Conservation (phyloP, 2,888 invertebrate genomes). For the Malthinus flaveolus region DNA sequence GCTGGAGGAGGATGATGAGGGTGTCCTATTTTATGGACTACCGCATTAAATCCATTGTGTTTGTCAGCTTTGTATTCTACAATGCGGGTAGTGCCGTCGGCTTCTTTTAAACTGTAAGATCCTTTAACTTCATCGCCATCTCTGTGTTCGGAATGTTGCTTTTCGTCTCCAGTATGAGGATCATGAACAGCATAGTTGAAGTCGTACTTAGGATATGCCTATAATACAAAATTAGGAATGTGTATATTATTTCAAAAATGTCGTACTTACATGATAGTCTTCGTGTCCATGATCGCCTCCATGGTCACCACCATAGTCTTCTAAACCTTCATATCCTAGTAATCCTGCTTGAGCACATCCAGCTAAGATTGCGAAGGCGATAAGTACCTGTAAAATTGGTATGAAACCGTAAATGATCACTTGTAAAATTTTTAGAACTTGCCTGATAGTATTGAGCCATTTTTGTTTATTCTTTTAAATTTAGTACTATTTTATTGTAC, state of each 20-base stretch:
- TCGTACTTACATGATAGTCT: constrained; percentile 31
- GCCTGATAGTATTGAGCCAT: constrained; percentile 2
- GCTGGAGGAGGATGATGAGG: constrained; percentile 6
- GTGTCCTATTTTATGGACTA: constrained; percentile 60
- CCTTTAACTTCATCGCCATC: constrained; percentile 67
- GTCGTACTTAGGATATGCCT: constrained; percentile 62
- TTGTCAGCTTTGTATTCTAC: constrained; percentile 64
- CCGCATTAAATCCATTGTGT: constrained; percentile 63
- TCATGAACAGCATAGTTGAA: constrained; percentile 65
- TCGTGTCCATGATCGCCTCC: constrained; percentile 30
- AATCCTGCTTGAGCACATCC: constrained; percentile 31
- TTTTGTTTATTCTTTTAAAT: constrained; percentile 8
- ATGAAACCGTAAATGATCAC: background rate
- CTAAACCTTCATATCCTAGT: constrained; percentile 28
- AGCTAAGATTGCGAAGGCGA: constrained; percentile 37
- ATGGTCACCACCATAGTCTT: constrained; percentile 35
- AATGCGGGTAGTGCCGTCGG: constrained; percentile 62
- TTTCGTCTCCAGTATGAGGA: constrained; percentile 63
- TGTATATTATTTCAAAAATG: background rate
- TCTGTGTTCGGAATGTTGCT: constrained; percentile 64
- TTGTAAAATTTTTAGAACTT: background rate
- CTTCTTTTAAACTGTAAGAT: constrained; percentile 61
- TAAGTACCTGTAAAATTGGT: constrained; percentile 38
- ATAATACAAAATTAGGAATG: constrained; percentile 37
- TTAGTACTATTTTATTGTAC: constrained; percentile 5